Evolutionary conservation across 2,113 vertebrate genomes (phyloP).

Genomic region (Kryptolebias marmoratus): DNA sequence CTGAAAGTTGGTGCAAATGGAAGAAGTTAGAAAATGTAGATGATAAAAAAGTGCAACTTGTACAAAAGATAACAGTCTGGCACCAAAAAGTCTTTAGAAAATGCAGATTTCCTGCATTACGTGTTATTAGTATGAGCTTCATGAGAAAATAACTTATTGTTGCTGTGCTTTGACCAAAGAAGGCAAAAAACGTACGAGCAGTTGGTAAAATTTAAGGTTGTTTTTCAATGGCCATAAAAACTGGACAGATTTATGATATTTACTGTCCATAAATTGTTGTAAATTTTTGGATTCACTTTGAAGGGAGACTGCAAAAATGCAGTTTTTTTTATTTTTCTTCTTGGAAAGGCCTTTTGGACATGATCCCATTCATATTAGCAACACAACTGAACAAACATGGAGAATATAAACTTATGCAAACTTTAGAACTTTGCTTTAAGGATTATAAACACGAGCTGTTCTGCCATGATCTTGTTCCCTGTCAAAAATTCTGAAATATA

Average conservation of each 20-base stretch:
- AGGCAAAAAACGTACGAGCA: not conserved
- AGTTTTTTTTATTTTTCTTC: not conserved
- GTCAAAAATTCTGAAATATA: conserved; percentile 30
- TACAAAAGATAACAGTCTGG: conserved; percentile 5
- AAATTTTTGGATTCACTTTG: conserved; percentile 12
- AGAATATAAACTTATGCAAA: not conserved
- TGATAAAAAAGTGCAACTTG: conserved; percentile 1
- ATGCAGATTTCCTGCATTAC: not conserved
- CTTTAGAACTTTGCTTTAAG: not conserved
- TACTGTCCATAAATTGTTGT: not conserved
- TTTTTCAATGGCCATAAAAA: conserved; percentile 19
- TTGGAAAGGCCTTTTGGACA: conserved; percentile 28
- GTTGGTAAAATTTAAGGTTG: conserved; percentile 5
- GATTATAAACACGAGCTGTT: conserved; percentile 28
- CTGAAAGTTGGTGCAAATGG: conserved; percentile 12
- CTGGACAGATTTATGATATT: conserved; percentile 1
- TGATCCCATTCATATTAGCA: conserved; percentile 10
- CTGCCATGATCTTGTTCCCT: conserved; percentile 8
- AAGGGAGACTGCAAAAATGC: conserved; percentile 20
- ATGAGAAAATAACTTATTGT: conserved; percentile 3
- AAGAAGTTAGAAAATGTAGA: conserved; percentile 9
- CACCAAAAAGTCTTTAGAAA: conserved; percentile 1
- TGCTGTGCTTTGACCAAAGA: conserved; percentile 21
- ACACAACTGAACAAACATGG: conserved; percentile 2
- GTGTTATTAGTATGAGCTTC: conserved; percentile 2